Evolutionary conservation across 2,113 vertebrate genomes (phyloP).

Genomic region (Camelus bactrianus): DNA sequence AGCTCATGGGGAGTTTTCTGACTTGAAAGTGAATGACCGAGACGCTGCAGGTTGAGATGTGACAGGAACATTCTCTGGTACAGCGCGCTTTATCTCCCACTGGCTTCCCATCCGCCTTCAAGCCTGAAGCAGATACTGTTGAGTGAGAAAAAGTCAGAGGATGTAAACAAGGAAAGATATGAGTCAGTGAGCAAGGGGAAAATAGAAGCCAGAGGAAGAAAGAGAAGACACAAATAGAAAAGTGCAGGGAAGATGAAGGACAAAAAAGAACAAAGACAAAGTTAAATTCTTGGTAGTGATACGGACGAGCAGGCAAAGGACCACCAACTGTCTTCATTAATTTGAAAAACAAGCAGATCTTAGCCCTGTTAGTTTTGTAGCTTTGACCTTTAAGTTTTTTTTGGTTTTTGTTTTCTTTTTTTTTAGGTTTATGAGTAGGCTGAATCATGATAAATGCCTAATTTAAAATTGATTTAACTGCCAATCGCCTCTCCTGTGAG

Average conservation of each 20-base stretch:
- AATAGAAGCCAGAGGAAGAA: neutral
- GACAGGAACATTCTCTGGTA: neutral
- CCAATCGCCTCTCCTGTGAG: conserved; percentile 64
- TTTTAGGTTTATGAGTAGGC: conserved; percentile 60
- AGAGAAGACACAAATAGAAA: neutral
- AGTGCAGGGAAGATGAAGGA: neutral
- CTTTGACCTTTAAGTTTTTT: conserved; percentile 74
- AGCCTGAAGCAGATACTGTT: neutral
- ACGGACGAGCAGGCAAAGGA: neutral
- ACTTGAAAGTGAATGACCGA: neutral
- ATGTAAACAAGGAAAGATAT: neutral
- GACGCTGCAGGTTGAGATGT: neutral
- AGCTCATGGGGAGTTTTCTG: neutral
- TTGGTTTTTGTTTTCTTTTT: neutral
- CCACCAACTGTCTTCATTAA: conserved; percentile 50
- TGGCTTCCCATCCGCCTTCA: neutral
- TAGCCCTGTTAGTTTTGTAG: conserved; percentile 67
- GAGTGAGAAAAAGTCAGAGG: neutral
- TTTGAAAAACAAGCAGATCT: conserved; percentile 28
- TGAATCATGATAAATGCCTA: conserved; percentile 75
- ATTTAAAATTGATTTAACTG: conserved; percentile 67
- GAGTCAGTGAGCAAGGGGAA: neutral
- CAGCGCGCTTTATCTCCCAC: too few relatives aligned
- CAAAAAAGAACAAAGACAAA: conserved; percentile 1
- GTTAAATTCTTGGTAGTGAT: neutral